Percentiles rank a stretch among this genome's conserved stretches.
Conservation (phyloP, 1,140 invertebrate species). For the Anoplophora glabripennis region DNA sequence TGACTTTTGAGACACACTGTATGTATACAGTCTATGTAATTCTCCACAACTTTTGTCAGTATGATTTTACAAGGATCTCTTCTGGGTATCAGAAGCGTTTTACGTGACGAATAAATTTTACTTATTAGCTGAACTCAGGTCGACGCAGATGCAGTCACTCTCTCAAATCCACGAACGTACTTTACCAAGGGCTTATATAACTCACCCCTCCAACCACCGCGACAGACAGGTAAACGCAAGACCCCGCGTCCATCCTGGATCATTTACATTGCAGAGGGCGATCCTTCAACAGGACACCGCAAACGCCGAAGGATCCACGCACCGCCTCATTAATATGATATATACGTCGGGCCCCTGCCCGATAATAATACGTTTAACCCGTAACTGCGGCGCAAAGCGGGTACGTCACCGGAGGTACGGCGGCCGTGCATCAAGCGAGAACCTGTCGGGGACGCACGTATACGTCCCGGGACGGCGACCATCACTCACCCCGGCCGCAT, state of each 20-base stretch:
- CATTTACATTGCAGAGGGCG: neutral
- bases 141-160: too few species aligned
- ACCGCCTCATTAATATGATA: conserved; percentile 2
- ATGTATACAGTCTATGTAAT: too few species aligned
- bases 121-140: too few species aligned
- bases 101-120: too few species aligned
- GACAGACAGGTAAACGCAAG: too few species aligned
- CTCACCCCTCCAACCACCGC: too few species aligned
- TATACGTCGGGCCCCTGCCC: neutral
- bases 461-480: neutral
- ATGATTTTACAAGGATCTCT: too few species aligned
- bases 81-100: too few species aligned
- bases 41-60: too few species aligned
- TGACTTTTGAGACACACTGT: too few species aligned
- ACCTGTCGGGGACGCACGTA: neutral
- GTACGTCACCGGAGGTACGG: neutral
- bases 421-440: conserved; percentile 3
- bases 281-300: neutral
- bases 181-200: too few species aligned
- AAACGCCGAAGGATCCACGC: neutral
- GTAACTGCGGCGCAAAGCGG: neutral
- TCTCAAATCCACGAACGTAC: too few species aligned
- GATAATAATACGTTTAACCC: neutral
- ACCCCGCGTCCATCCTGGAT: neutral
- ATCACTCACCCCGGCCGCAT: conserved; percentile 6